Percentiles rank a stretch among this genome's conserved stretches.
phyloP scores from a whole-genome alignment of 2,888 invertebrate species.

The Stenchaetothrips biformis region DNA sequence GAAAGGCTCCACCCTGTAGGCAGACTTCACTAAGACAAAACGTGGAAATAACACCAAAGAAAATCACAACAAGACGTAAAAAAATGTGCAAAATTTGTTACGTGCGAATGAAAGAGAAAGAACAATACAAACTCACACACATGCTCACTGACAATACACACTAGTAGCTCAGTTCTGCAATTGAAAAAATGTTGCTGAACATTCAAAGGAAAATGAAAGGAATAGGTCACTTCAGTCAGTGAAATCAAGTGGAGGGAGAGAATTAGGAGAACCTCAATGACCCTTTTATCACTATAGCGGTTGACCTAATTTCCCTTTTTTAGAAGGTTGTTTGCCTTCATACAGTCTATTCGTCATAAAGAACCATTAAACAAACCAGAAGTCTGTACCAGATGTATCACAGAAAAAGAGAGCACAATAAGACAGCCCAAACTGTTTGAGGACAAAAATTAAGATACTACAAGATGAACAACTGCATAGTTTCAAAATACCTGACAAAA shows the following conservation, averaged over 20 bases:
- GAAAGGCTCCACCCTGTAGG: no score
- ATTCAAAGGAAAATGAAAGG: not conserved
- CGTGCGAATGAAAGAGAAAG: not conserved
- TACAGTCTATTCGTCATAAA: no score
- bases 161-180: not conserved
- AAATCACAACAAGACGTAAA: no score
- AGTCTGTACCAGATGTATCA: not conserved
- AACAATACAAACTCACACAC: not conserved
- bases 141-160: not conserved
- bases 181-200: not conserved
- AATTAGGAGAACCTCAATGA: not conserved
- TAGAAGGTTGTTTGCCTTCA: no score
- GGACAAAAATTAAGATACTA: not conserved
- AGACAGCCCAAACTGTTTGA: not conserved
- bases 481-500: not conserved
- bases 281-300: not conserved
- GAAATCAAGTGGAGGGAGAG: not conserved
- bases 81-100: not conserved
- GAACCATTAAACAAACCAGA: no score
- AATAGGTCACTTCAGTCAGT: not conserved
- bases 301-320: no score
- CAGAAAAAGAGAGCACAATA: constrained; percentile 12
- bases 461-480: not conserved
- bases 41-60: no score
- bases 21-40: no score